Percentiles rank a stretch among this genome's conserved stretches.
Evolutionary conservation across 1,140 invertebrate species (phyloP).

Genomic region (Meloidogyne floridensis): DNA sequence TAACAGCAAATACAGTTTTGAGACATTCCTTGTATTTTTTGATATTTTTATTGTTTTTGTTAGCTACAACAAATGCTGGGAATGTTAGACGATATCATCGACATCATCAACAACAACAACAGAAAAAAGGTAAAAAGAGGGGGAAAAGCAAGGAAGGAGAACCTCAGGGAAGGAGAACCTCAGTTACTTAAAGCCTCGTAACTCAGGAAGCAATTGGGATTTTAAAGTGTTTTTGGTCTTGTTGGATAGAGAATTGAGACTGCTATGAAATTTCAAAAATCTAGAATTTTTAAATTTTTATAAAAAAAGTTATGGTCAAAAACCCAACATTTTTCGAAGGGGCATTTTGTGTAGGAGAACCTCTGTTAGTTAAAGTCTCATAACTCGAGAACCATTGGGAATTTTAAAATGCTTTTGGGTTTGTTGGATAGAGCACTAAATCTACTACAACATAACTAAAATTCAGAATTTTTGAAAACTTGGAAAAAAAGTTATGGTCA

Average conservation of each 20-base stretch:
- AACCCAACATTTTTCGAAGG: neutral
- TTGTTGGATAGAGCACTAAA: neutral
- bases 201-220: neutral
- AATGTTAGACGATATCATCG: neutral
- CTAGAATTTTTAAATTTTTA: neutral
- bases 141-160: neutral
- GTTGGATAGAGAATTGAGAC: neutral
- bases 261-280: neutral
- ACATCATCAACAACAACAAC: neutral
- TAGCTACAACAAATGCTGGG: neutral
- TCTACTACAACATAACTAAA: no score
- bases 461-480: no score
- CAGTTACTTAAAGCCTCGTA: neutral
- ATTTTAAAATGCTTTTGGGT: neutral
- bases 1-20: conserved; percentile 3
- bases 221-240: neutral
- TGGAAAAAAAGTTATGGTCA: no score
- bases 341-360: no score
- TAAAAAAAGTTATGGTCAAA: neutral
- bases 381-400: no score
- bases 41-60: neutral
- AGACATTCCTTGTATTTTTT: neutral
- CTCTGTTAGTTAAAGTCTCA: no score
- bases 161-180: neutral
- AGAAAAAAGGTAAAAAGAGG: neutral